These are phyloP conservation scores for Henicopernis longicauda DNA, from an alignment of 2,113 vertebrate species.

Conservation along the genomic window DNA sequence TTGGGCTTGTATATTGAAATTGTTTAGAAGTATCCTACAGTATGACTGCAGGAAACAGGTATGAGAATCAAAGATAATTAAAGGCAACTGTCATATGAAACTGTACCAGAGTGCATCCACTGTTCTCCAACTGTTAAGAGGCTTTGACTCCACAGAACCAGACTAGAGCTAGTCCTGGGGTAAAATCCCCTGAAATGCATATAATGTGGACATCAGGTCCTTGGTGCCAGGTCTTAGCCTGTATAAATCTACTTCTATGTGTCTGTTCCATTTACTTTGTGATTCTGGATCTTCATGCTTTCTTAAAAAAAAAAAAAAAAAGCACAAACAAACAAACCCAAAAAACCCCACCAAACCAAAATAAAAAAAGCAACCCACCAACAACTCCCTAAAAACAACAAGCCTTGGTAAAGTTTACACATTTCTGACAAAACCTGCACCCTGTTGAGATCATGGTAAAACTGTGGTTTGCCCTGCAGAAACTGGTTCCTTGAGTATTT, in stretches of 20 bases:
- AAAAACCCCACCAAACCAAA: not conserved
- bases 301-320: not conserved
- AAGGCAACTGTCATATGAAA: not conserved
- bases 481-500: not conserved
- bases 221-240: not conserved
- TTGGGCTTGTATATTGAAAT: not conserved
- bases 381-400: not conserved
- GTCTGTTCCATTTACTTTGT: not conserved
- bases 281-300: not conserved
- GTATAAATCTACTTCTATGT: not conserved
- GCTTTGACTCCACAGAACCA: not conserved
- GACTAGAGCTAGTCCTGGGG: not conserved
- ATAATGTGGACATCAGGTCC: not conserved
- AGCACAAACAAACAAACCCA: no score
- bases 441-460: not conserved
- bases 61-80: not conserved
- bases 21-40: not conserved
- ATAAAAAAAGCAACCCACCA: not conserved
- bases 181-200: not conserved
- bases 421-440: not conserved
- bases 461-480: not conserved
- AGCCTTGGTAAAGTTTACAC: not conserved
- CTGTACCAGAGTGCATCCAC: not conserved
- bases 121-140: not conserved
- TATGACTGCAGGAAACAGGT: not conserved